Base-by-base conservation (phyloP, 2,888 invertebrate species). In the Hofmannophila pseudospretella region DNA sequence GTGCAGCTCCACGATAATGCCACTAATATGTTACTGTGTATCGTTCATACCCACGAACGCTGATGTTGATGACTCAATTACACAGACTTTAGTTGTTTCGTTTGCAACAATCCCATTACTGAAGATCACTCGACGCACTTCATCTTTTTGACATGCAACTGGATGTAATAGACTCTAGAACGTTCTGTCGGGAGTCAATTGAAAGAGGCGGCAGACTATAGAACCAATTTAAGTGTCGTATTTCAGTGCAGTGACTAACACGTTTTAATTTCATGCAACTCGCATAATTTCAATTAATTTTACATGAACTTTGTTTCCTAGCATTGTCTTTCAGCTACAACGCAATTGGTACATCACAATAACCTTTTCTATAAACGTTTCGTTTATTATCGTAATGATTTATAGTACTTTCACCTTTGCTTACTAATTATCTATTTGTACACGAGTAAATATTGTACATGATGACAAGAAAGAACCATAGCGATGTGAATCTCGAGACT, bases 301-400 rank as follows among this genome's bases (percentile, higher is more conserved):
- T n/a, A n/a, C n/a, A 16, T 75, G 71, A 80, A 77, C 79, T 75
- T 72, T 77, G 72, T 65, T 63, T 63, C 50, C 59, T 62, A 64
- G 49, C 46, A 71, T 78, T 79, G 72, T 74, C 56, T 65, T 66
- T 52, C 51, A 54, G 59, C 52, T 54, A 55, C 50, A 51, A 41
- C 46, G 54, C 54, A 59, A 53, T 58, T 49, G 51, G 49, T 55
- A 47, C 19, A 49, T n/a, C n/a, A n/a, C n/a, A n/a, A n/a, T n/a
- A n/a, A n/a, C n/a, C n/a, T n/a, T n/a, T n/a, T n/a, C n/a, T n/a
- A n/a, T n/a, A n/a, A n/a, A n/a, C n/a, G n/a, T n/a, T n/a, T n/a
- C n/a, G n/a, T n/a, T n/a, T n/a, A 45, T 51, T 55, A 50, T 47
- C 51, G 34, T 48, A 42, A 29, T 31, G 11, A 28, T 34, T 32